These are phyloP conservation scores for Brachionus rotundiformis DNA, from an alignment of 1,140 invertebrate genomes.

Conservation along the genomic window DNA sequence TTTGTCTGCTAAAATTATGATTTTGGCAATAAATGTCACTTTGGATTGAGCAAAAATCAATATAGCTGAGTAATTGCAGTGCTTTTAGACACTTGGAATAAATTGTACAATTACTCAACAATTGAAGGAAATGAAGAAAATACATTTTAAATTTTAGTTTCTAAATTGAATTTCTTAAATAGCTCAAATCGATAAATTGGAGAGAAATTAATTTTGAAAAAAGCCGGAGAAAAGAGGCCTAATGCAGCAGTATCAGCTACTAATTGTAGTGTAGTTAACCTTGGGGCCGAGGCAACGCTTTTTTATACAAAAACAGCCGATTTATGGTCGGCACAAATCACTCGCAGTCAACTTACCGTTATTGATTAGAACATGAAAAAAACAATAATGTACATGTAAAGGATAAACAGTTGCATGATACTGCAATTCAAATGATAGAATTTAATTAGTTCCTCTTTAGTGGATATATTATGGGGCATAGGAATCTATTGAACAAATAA, in stretches of 20 bases:
- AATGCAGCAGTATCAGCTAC: too few relatives aligned
- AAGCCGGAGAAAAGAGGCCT: neutral
- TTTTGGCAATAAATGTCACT: too few relatives aligned
- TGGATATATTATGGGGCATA: neutral
- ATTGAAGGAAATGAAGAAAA: neutral
- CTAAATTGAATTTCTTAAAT: neutral
- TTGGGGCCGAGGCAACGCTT: neutral
- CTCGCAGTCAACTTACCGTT: constrained; percentile 26
- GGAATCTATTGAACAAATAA: neutral
- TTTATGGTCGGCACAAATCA: constrained; percentile 10
- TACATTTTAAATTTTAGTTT: neutral
- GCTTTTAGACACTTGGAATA: neutral
- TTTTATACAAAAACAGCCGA: neutral
- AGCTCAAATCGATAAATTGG: neutral
- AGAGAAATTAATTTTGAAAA: neutral
- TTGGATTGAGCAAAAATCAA: neutral
- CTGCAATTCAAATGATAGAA: constrained; percentile 2
- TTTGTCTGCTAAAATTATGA: too few relatives aligned
- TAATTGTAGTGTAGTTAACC: too few relatives aligned
- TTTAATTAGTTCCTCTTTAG: constrained; percentile 48
- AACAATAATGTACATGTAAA: constrained; percentile 48
- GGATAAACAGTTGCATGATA: constrained; percentile 46
- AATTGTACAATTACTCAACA: neutral
- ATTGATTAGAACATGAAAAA: constrained; percentile 41
- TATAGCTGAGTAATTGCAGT: neutral